A percentile compares a stretch with the other conserved stretches of the same genome.
phyloP scores from a whole-genome alignment of 2,888 invertebrate species.

The Beris morrisii region DNA sequence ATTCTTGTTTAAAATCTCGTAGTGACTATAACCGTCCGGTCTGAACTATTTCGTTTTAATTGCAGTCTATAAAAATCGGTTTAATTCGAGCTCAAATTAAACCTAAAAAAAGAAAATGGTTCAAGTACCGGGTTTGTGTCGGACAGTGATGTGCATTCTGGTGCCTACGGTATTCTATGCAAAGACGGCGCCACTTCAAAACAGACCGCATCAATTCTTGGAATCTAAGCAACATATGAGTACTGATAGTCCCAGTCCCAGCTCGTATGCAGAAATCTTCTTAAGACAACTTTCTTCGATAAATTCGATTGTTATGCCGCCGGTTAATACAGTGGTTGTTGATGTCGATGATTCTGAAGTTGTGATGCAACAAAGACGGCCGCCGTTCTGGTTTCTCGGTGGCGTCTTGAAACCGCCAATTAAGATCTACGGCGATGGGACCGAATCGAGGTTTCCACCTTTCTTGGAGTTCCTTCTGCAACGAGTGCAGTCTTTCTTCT shows the following conservation, averaged over 20 bases:
- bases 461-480: slow-evolving; percentile 70
- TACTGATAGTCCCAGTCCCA: not conserved
- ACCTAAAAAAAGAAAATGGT: slow-evolving; percentile 22
- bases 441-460: slow-evolving; percentile 65
- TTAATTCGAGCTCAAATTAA: too few relatives aligned
- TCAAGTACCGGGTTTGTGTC: slow-evolving; percentile 24
- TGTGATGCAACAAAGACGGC: not conserved
- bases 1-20: too few relatives aligned
- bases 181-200: slow-evolving; percentile 1
- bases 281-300: slow-evolving; percentile 11
- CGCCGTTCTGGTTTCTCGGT: slow-evolving; percentile 5
- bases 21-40: not conserved
- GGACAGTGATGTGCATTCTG: slow-evolving; percentile 32
- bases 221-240: not conserved
- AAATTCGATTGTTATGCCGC: slow-evolving; percentile 15
- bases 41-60: not conserved
- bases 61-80: too few relatives aligned
- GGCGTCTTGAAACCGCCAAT: slow-evolving; percentile 9
- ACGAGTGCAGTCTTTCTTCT: slow-evolving; percentile 69
- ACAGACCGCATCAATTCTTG: not conserved
- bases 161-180: slow-evolving; percentile 20
- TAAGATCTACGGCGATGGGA: slow-evolving; percentile 53
- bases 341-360: not conserved
- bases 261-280: slow-evolving; percentile 18
- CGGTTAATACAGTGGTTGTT: slow-evolving; percentile 3